Evolutionary conservation across 2,797 vertebrate species (phyloP).

Genomic region (Schizopygopsis malacanthus): DNA sequence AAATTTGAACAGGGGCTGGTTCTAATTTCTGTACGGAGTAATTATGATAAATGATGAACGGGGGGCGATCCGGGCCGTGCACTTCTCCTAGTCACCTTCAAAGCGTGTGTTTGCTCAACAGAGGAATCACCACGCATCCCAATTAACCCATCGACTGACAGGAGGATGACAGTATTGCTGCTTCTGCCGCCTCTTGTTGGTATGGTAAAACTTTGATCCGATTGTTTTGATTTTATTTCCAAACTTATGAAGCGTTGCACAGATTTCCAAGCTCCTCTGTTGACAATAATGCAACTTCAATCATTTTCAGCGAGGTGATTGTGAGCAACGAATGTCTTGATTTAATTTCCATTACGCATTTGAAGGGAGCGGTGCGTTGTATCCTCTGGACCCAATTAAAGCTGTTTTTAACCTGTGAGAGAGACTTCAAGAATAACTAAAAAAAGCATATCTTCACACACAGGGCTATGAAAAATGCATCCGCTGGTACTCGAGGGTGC

Average conservation of each 20-base stretch:
- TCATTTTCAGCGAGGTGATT: conserved; percentile 34
- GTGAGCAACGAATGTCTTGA: conserved; percentile 38
- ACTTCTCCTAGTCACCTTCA: conserved; percentile 65
- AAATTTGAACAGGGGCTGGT: conserved; percentile 70
- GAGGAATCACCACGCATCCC: conserved; percentile 50
- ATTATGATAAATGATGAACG: conserved; percentile 80
- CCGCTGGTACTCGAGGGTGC: conserved; percentile 32
- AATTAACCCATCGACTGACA: conserved; percentile 56
- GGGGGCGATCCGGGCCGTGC: conserved; percentile 72
- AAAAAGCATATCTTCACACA: conserved; percentile 47
- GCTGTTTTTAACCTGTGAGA: conserved; percentile 59
- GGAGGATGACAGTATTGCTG: background rate
- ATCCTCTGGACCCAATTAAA: conserved; percentile 65
- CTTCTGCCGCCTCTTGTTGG: background rate
- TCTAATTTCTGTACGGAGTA: conserved; percentile 74
- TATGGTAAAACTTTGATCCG: conserved; percentile 55
- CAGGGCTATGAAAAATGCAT: conserved; percentile 60
- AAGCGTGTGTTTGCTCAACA: conserved; percentile 57
- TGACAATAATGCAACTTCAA: conserved; percentile 27
- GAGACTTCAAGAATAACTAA: conserved; percentile 47
- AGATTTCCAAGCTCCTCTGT: conserved; percentile 16
- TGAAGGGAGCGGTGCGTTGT: conserved; percentile 42
- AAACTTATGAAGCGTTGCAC: conserved; percentile 20
- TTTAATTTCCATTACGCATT: conserved; percentile 57
- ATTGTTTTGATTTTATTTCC: conserved; percentile 52